These are phyloP conservation scores for Cercocebus atys DNA, from an alignment of 2,113 vertebrate species.

Conservation along the genomic window DNA sequence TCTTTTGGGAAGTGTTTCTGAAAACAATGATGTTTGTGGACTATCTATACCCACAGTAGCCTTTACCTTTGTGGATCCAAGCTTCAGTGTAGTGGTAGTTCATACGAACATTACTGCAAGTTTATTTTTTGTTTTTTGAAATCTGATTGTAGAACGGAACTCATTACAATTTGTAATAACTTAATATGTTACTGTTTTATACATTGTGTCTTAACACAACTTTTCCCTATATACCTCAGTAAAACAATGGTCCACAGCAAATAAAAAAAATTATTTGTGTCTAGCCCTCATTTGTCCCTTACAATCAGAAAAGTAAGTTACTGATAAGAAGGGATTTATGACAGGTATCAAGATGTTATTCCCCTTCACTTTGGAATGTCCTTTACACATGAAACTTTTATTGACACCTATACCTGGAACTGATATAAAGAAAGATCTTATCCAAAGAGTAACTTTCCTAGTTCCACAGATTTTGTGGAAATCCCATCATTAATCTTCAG, in stretches of 20 bases:
- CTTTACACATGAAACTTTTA: neutral
- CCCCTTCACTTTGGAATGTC: neutral
- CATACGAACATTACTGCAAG: neutral
- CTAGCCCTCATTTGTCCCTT: neutral
- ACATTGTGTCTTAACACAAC: neutral
- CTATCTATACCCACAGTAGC: neutral
- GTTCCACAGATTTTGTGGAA: neutral
- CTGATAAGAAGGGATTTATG: neutral
- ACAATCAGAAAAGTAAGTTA: neutral
- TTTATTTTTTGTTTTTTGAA: slow-evolving; percentile 42
- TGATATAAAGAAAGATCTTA: neutral
- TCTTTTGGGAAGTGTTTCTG: slow-evolving; percentile 53
- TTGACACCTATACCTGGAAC: neutral
- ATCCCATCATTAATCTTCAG: neutral
- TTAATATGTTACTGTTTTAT: neutral
- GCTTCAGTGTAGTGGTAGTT: neutral
- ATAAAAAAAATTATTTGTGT: neutral
- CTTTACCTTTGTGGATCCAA: slow-evolving; percentile 22
- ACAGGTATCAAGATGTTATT: neutral
- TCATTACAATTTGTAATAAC: neutral
- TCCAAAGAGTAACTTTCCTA: neutral
- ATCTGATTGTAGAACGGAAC: slow-evolving; percentile 14
- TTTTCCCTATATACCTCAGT: neutral
- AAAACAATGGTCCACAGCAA: neutral
- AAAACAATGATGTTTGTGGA: neutral